Evolutionary conservation across 2,888 invertebrate species (phyloP), one percentile per base, ranked within the genome.

Genomic region (Synanthedon tipuliformis): DNA sequence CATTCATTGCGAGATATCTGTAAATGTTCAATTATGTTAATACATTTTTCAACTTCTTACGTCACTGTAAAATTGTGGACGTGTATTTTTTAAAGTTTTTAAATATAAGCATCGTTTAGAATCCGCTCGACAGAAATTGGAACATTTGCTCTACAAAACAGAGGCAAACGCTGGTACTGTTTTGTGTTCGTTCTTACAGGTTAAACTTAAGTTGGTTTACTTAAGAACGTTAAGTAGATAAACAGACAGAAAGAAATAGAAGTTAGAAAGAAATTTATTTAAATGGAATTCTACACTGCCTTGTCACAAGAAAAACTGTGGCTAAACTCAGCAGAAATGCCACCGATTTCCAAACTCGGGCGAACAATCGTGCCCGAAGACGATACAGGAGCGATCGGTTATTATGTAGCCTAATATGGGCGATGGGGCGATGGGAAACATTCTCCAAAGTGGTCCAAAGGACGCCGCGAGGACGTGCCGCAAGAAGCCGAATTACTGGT

Each of bases 341-440:
- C 59, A 62, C 59, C 65, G 65, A 67, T 75, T 69, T 72, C 84
- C 85, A 86, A 84, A 84, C 75, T 78, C 71, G 81, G 80, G 66
- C 70, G 73, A 74, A 84, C 84, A 86, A 86, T 84, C 82, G 81
- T 63, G 66, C 68, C 66, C 61, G 64, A 60, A 68, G 18, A 45
- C 13, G 65, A 73, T 66, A 65, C 69, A 63, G 73, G 68, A 74
- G 69, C 73, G 72, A 74, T 71, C 66, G 71, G 70, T 76, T 73
- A 78, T 81, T 81, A 78, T 81, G 75, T 73, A 68, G 69, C 86
- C 85, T 65, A 81, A 84, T 83, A 85, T 69, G 86, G 86, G 59
- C 58, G 64, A 63, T 58, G 62, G 85, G 86, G 59, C 58, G 64
- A 63, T 58, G 62, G 61, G 66, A 71, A 34, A 65, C 78, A 81